phyloP scores from a whole-genome alignment of 2,113 vertebrate genomes.

The Ceyx cyanopectus region DNA sequence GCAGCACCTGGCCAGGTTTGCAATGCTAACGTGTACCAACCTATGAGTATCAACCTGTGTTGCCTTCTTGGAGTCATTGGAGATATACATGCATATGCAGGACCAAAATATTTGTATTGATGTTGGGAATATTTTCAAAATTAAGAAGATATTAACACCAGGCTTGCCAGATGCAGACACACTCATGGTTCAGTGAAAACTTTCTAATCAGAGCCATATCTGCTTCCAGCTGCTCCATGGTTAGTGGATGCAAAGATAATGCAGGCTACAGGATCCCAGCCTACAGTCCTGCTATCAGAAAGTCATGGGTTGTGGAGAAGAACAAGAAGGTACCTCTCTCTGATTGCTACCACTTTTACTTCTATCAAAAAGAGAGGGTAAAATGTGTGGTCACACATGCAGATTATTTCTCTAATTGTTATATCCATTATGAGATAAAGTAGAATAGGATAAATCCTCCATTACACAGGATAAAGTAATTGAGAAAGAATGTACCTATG shows the following conservation, averaged over 20 bases:
- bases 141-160: background rate
- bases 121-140: background rate
- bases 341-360: background rate
- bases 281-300: background rate
- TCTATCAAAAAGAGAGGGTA: background rate
- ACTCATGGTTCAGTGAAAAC: background rate
- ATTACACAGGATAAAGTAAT: background rate
- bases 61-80: background rate
- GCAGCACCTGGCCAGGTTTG: background rate
- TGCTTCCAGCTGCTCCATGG: background rate
- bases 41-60: background rate
- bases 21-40: background rate
- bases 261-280: background rate
- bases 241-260: background rate
- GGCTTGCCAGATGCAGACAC: background rate
- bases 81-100: background rate
- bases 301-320: background rate
- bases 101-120: background rate
- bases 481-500: background rate
- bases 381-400: background rate
- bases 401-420: conserved; percentile 24
- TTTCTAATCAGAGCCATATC: background rate
- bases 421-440: background rate
- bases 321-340: background rate
- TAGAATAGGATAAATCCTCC: background rate